phyloP scores from a whole-genome alignment of 2,113 vertebrate genomes.

The Odontesthes bonariensis region DNA sequence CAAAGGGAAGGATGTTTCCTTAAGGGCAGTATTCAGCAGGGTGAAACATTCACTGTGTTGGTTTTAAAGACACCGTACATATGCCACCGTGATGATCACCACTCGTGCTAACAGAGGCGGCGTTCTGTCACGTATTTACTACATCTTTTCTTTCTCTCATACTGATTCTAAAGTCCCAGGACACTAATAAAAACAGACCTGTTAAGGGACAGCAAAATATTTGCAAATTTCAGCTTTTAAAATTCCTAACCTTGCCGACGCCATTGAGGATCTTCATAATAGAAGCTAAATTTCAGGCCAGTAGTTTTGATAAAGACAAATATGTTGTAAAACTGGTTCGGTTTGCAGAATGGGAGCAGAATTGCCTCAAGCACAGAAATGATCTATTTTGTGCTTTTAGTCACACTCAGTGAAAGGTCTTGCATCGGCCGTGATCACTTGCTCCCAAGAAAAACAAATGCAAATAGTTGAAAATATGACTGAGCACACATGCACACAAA shows the following conservation, averaged over 20 bases:
- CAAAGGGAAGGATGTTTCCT: slow-evolving; percentile 66
- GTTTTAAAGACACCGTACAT: slow-evolving; percentile 40
- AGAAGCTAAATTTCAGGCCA: background rate
- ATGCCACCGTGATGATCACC: slow-evolving; percentile 1
- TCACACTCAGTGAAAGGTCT: slow-evolving; percentile 27
- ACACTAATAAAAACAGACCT: background rate
- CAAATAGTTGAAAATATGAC: slow-evolving; percentile 34
- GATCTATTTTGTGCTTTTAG: slow-evolving; percentile 28
- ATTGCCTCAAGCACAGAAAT: slow-evolving; percentile 7
- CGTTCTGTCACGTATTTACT: slow-evolving; percentile 3
- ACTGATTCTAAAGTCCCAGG: background rate
- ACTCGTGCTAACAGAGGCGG: background rate
- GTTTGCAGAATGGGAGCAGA: background rate
- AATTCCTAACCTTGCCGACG: slow-evolving; percentile 27
- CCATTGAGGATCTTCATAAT: slow-evolving; percentile 2
- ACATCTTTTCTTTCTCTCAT: background rate
- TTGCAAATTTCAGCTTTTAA: slow-evolving; percentile 22
- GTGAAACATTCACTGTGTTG: slow-evolving; percentile 77
- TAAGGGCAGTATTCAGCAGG: slow-evolving; percentile 54
- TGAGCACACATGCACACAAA: background rate
- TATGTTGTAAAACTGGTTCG: background rate
- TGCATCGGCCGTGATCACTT: slow-evolving; percentile 7
- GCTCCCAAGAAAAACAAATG: slow-evolving; percentile 37
- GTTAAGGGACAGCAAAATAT: slow-evolving; percentile 15
- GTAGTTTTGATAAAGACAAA: background rate